Conservation (phyloP, 2,888 invertebrate genomes). For the Chymomyza amoena region DNA sequence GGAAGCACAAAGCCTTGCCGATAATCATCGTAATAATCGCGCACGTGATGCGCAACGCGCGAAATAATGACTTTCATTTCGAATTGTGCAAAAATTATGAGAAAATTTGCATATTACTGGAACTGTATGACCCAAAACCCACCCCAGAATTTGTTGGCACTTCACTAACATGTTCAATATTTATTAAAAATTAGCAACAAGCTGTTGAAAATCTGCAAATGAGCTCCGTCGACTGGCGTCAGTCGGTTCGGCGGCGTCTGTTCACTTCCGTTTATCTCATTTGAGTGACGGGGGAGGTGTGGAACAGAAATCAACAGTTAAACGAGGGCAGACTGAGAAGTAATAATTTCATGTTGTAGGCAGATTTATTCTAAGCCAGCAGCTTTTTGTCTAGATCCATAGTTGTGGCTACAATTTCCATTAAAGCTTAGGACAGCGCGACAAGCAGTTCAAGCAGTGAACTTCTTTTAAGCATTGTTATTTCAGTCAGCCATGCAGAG, state of each 20-base stretch:
- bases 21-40: conserved; percentile 62
- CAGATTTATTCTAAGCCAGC: no score
- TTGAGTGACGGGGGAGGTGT: conserved; percentile 20
- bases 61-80: conserved; percentile 55
- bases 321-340: no score
- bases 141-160: conserved; percentile 6
- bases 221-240: conserved; percentile 6
- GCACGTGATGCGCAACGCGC: conserved; percentile 53
- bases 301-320: not conserved
- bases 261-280: conserved; percentile 58
- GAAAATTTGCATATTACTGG: conserved; percentile 57
- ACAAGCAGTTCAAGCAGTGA: no score
- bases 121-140: conserved; percentile 1
- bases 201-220: conserved; percentile 51
- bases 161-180: conserved; percentile 48
- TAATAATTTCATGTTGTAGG: no score
- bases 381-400: no score
- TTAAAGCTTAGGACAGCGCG: no score
- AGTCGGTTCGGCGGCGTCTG: conserved; percentile 12
- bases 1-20: conserved; percentile 10
- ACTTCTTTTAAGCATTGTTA: no score
- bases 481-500: no score
- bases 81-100: conserved; percentile 54
- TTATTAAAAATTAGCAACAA: conserved; percentile 71
- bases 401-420: no score